Base-by-base conservation (phyloP, 2,797 vertebrate genomes). In the Danio aesculapii region DNA sequence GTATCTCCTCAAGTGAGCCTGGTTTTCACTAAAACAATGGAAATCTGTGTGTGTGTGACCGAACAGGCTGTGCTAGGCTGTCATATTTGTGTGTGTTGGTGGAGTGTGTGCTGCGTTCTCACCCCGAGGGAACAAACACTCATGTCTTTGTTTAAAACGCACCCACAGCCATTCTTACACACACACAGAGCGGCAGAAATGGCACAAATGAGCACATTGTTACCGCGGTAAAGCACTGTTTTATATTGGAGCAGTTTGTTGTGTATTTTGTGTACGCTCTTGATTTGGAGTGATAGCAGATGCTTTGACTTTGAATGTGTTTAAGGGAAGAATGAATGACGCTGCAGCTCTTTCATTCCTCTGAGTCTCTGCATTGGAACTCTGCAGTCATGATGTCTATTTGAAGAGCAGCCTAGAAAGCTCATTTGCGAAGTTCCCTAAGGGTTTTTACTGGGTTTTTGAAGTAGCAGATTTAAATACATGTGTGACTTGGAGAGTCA, bases 41-140 rank as follows among this genome's bases (percentile, higher is more conserved):
- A 59, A 77, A 82, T 30, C 73, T 63, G 16, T 59, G 53, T 62
- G 4, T 49, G 57, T 55, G 11, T 70, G n/a, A 88, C 91, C 70
- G 67, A 90, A 91, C 90, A 92, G 89, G 87, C 83, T 85, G 84
- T 89, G 62, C 89, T 90, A 88, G 90, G 90, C 86, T 68, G 90
- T 92, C 66, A 77, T 93, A 85, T 94, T 95, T 93, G 88, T 86
- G 82, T 89, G 91, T 88, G 87, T 91, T 92, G 92, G 88, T 87
- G 92, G 91, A 88, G 79, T 76, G 78, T 84, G 71, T 80, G 63
- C 68, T 74, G 69, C 39, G 70, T 61, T 87, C 90, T 95, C 17
- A 75, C 92, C 91, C 93, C 92, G 89, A 93, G 88, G 77, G 12
- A 82, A 0, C 73, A 87, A 85, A 95, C 93, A 94, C 89, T 92